phyloP scores from a whole-genome alignment of 30 jellyfish, hydroid and myxozoan species.

The Mastigias papua region DNA sequence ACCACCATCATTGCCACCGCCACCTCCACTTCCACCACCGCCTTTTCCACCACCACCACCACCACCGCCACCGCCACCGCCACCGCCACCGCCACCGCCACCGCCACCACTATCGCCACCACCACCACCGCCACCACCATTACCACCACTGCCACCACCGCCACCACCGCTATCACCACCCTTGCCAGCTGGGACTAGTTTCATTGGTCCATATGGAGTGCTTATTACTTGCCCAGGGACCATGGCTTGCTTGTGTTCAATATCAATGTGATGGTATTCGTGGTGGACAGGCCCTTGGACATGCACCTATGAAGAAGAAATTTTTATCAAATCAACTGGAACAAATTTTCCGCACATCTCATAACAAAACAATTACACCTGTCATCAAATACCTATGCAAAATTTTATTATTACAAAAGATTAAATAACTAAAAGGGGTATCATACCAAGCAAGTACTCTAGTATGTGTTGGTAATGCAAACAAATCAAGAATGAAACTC shows the following conservation, averaged over 20 bases:
- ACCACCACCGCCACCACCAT: constrained; percentile 77
- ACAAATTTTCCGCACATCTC: not conserved
- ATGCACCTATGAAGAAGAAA: constrained; percentile 43
- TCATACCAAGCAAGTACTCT: no score
- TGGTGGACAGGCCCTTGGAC: constrained; percentile 93
- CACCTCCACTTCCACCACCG: constrained; percentile 79
- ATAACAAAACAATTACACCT: no score
- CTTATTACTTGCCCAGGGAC: constrained; percentile 88
- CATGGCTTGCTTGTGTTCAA: constrained; percentile 82
- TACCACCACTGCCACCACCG: constrained; percentile 85
- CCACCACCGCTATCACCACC: constrained; percentile 87
- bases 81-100: constrained; percentile 70
- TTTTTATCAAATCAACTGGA: not conserved
- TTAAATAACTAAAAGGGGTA: no score
- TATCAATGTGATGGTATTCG: constrained; percentile 84
- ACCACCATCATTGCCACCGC: constrained; percentile 54
- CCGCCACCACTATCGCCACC: constrained; percentile 76
- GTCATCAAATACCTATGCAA: no score
- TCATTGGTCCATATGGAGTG: constrained; percentile 97
- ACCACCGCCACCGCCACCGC: constrained; percentile 72
- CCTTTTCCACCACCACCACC: constrained; percentile 78
- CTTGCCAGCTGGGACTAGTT: constrained; percentile 92
- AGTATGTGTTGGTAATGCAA: no score
- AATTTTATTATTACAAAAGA: no score
- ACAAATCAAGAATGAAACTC: no score